Evolutionary conservation across 2,888 invertebrate genomes (phyloP), one percentile per base, ranked within the genome.

Genomic region (Sphaeridia pumilis): DNA sequence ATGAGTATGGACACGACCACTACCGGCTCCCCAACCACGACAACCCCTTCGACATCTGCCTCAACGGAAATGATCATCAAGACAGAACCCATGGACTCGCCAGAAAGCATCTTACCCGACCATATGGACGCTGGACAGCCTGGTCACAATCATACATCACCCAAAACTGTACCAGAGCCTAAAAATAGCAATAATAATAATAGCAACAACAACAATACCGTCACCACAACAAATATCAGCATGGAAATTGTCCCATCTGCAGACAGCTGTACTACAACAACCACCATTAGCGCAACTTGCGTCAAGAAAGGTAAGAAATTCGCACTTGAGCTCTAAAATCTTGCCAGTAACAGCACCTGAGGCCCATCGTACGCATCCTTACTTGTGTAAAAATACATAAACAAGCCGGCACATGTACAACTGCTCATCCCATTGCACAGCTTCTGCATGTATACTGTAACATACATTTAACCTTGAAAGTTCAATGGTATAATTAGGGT

Each of bases 41-140:
- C 38, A 38, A 31, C 31, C 7, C 10, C 31, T 7, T 7, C 14
- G 7, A 31, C 10, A 10, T 17, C 17, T 38, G 20, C 12, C 17
- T 5, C 7, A 17, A 7, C 31, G n/a, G 47, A 50, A 10, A 21
- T 56, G 5, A 46, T 56, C 10, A 58, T 63, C 31, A 61, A 61
- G 51, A 55, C 54, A 17, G 63, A 63, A 25, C 57, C 58, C 7
- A 55, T 57, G 25, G 58, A 60, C 26, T 54, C 44, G 50, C 42
- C 34, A 12, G 41, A 28, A 28, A n/a, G 45, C 25, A 26, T 26
- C 7, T 44, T 44, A 25, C 45, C 45, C 22, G 7, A 25, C 20
- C 4, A n/a, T 38, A 38, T 38, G 38, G 38, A 17, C 17, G 20
- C 38, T 17, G 38, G 17, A 20, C 17, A 38, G 12, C 17, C 17